Evolutionary conservation across 2,797 vertebrate species (phyloP).

Genomic region (Menidia menidia): DNA sequence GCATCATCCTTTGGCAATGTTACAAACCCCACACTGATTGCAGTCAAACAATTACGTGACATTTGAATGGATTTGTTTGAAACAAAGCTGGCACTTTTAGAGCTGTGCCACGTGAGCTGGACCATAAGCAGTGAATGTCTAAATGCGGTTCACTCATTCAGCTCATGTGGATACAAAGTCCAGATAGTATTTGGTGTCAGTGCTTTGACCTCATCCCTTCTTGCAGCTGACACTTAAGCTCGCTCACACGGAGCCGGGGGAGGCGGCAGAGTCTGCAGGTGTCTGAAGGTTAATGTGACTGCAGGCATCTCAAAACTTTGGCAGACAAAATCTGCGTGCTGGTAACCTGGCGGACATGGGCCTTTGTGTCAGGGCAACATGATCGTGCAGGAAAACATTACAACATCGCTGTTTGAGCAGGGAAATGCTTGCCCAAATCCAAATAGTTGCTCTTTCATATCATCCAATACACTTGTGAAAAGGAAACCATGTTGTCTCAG

Average conservation of each 20-base stretch:
- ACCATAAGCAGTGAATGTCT: background rate
- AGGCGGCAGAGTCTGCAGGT: background rate
- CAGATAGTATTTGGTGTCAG: constrained; percentile 10
- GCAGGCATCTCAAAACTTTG: background rate
- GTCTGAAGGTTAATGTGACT: background rate
- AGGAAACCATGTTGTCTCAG: background rate
- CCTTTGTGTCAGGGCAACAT: constrained; percentile 26
- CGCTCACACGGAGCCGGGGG: background rate
- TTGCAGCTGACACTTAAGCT: constrained; percentile 14
- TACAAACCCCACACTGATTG: too few species aligned
- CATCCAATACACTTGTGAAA: background rate
- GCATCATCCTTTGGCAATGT: too few species aligned
- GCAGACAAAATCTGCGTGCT: background rate
- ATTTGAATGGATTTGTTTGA: background rate
- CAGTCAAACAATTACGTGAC: too few species aligned
- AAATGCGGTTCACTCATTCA: constrained; percentile 9
- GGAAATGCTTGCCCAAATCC: constrained; percentile 11
- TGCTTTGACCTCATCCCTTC: constrained; percentile 25
- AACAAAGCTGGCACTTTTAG: background rate
- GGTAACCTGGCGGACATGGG: background rate
- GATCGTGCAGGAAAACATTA: constrained; percentile 33
- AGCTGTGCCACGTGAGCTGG: background rate
- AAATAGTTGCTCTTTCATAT: background rate
- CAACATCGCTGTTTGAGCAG: constrained; percentile 22
- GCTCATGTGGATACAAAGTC: constrained; percentile 8